Percentiles rank a stretch among this genome's conserved stretches.
These are phyloP conservation scores for Callosobruchus maculatus DNA, from an alignment of 2,888 invertebrate genomes.

Conservation along the genomic window DNA sequence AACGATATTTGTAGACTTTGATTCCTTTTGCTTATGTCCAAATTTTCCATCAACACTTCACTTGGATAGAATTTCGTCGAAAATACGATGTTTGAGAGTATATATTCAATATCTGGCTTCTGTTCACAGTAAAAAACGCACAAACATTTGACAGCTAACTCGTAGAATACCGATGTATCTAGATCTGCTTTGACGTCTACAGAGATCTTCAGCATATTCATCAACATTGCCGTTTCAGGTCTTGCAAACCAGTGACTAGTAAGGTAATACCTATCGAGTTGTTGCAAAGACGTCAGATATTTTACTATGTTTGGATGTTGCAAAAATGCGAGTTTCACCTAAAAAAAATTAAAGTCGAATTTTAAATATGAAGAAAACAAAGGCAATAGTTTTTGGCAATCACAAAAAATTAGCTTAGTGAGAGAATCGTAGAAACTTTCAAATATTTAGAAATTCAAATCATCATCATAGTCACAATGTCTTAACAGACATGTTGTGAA, in stretches of 20 bases:
- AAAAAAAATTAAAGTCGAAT: conserved; percentile 10
- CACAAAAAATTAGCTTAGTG: no score
- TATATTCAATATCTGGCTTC: conserved; percentile 54
- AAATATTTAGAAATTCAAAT: no score
- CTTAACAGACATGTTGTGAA: no score
- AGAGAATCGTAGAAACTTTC: no score
- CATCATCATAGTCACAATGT: no score
- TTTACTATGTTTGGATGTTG: conserved; percentile 39
- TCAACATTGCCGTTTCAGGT: conserved; percentile 58
- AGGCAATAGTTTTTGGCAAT: no score
- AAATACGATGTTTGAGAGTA: conserved; percentile 61
- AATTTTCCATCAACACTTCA: conserved; percentile 54
- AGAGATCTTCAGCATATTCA: conserved; percentile 52
- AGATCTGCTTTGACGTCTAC: conserved; percentile 39
- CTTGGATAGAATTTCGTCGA: conserved; percentile 59
- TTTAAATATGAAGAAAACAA: no score
- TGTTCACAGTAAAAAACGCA: conserved; percentile 60
- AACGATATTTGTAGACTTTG: conserved; percentile 47
- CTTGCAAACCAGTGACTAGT: conserved; percentile 62
- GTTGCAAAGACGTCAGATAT: conserved; percentile 50
- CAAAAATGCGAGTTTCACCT: conserved; percentile 48
- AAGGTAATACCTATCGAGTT: conserved; percentile 42
- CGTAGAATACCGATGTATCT: conserved; percentile 54
- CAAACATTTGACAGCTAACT: conserved; percentile 59
- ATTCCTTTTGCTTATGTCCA: conserved; percentile 52